Conservation (phyloP, 2,888 invertebrate genomes). For the Leucania comma region DNA sequence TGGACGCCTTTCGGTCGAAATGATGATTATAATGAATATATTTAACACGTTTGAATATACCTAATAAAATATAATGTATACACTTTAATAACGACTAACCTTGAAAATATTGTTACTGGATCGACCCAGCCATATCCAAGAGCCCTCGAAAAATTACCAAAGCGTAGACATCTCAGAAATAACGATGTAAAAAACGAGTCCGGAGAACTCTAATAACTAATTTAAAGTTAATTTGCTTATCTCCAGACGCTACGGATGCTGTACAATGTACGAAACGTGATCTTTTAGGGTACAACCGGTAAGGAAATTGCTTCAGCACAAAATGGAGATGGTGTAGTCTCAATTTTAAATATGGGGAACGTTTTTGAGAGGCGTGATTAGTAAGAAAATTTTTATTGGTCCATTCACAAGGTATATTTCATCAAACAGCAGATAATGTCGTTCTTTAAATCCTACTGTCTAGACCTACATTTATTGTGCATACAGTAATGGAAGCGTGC, state of each 20-base stretch:
- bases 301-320: slow-evolving; percentile 55
- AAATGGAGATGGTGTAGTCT: slow-evolving; percentile 29
- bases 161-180: slow-evolving; percentile 64
- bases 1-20: no score
- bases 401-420: neutral
- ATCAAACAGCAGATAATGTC: no score
- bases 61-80: neutral
- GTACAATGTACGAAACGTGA: slow-evolving; percentile 53
- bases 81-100: neutral
- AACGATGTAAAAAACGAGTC: slow-evolving; percentile 69
- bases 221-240: slow-evolving; percentile 79
- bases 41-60: no score
- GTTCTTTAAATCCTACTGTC: no score
- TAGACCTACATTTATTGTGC: no score
- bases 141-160: slow-evolving; percentile 40
- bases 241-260: slow-evolving; percentile 67
- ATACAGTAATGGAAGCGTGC: no score
- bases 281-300: slow-evolving; percentile 48
- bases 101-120: slow-evolving; percentile 2
- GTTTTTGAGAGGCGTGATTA: neutral
- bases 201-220: slow-evolving; percentile 71
- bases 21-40: no score
- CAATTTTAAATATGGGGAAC: slow-evolving; percentile 47
- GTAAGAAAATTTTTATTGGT: slow-evolving; percentile 5
- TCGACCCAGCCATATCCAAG: slow-evolving; percentile 11